Percentiles rank a stretch among this genome's conserved stretches.
Conservation (phyloP, 1,140 invertebrate genomes). For the Nasonia giraulti region DNA sequence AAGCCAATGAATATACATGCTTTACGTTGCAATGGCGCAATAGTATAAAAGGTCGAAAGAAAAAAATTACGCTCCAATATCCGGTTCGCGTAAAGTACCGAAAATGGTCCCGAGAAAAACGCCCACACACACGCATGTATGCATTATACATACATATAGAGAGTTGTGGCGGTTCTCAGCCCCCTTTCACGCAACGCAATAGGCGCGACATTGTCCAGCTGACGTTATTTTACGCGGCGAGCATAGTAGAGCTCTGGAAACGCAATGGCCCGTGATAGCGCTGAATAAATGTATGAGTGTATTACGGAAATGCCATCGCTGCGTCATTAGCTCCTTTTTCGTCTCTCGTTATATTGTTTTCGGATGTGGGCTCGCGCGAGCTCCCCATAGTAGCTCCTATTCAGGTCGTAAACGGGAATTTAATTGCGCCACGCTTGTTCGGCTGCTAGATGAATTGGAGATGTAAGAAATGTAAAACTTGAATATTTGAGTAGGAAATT, state of each 20-base stretch:
- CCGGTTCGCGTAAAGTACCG: neutral
- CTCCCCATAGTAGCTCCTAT: neutral
- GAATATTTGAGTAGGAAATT: too few relatives aligned
- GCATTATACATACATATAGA: neutral
- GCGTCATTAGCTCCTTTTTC: neutral
- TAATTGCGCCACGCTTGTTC: neutral
- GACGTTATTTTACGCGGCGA: neutral
- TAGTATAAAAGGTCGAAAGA: too few relatives aligned
- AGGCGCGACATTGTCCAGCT: neutral
- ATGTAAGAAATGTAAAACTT: too few relatives aligned
- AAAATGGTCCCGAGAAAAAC: neutral
- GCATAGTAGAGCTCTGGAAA: neutral
- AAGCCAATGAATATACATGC: too few relatives aligned
- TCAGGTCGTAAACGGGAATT: neutral
- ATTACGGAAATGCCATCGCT: neutral
- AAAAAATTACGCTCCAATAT: neutral
- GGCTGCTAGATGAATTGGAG: too few relatives aligned
- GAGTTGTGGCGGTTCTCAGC: neutral
- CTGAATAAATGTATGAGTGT: constrained; percentile 4
- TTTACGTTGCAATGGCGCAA: too few relatives aligned
- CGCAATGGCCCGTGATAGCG: neutral
- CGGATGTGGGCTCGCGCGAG: neutral
- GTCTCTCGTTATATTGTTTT: neutral
- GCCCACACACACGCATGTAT: neutral
- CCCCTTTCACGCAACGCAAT: neutral